These are phyloP conservation scores for Drosophila jambulina DNA, from an alignment of 1,140 invertebrate genomes.

Conservation along the genomic window DNA sequence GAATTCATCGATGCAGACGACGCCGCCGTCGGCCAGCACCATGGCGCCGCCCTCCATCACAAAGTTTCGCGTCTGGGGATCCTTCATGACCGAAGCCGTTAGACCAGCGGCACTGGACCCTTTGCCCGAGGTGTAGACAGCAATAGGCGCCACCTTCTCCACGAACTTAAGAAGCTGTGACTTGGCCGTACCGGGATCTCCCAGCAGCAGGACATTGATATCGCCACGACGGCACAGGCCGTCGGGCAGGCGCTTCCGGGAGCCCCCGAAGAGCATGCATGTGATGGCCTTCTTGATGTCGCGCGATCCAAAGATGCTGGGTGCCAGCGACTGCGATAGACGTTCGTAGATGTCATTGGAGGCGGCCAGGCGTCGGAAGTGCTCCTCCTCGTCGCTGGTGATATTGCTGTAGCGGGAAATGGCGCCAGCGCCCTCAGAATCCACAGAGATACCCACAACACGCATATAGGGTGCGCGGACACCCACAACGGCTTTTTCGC, in stretches of 20 bases:
- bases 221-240: conserved; percentile 97
- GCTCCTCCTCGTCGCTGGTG: conserved; percentile 96
- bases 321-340: conserved; percentile 96
- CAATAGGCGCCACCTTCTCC: conserved; percentile 97
- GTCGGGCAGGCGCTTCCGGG: conserved; percentile 96
- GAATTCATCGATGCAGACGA: conserved; percentile 99
- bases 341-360: conserved; percentile 95
- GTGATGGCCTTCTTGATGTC: conserved; percentile 99
- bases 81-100: conserved; percentile 98
- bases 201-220: conserved; percentile 97
- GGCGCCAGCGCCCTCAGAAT: conserved; percentile 92
- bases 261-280: conserved; percentile 97
- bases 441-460: conserved; percentile 96
- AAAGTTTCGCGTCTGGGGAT: conserved; percentile 97
- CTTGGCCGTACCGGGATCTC: conserved; percentile 99
- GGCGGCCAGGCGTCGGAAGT: conserved; percentile 94
- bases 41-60: conserved; percentile 99
- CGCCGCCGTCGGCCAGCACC: conserved; percentile 99
- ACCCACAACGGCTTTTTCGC: conserved; percentile 95
- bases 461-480: conserved; percentile 97
- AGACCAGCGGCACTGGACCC: conserved; percentile 99
- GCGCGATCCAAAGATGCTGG: conserved; percentile 97
- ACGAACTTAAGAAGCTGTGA: conserved; percentile 99
- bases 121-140: conserved; percentile 99
- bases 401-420: conserved; percentile 86